Evolutionary conservation across 2,888 invertebrate genomes (phyloP).

Genomic region (Clistopyga incitator): DNA sequence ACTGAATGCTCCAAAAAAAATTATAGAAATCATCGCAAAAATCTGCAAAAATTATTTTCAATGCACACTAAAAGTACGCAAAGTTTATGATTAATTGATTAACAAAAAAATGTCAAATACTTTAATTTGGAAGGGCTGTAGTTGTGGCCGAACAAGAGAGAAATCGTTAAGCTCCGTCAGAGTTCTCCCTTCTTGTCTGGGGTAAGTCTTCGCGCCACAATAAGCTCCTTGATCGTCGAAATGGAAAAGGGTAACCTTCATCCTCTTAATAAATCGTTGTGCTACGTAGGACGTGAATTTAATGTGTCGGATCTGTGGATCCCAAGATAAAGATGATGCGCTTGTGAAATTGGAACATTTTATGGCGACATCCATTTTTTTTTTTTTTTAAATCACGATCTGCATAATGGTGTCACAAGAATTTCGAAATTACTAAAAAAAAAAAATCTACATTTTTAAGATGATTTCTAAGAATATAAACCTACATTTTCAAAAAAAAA

Average conservation of each 20-base stretch:
- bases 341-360: not conserved
- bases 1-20: too few relatives aligned
- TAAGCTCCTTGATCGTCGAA: constrained; percentile 56
- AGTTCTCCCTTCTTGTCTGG: constrained; percentile 37
- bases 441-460: too few relatives aligned
- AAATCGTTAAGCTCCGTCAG: constrained; percentile 22
- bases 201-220: constrained; percentile 50
- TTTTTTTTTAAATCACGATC: not conserved
- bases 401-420: too few relatives aligned
- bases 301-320: constrained; percentile 1
- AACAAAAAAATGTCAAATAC: not conserved
- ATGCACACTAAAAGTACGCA: not conserved
- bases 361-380: not conserved
- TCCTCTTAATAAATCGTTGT: constrained; percentile 42
- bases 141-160: not conserved
- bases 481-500: too few relatives aligned
- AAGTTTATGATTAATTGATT: not conserved
- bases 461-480: too few relatives aligned
- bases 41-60: constrained; percentile 6
- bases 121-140: not conserved
- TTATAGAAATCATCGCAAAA: too few relatives aligned
- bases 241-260: constrained; percentile 55
- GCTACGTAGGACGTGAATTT: constrained; percentile 26
- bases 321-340: not conserved
- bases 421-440: too few relatives aligned